Base-by-base conservation (phyloP, 2,797 vertebrate genomes). In the Gymnothorax reevesii region DNA sequence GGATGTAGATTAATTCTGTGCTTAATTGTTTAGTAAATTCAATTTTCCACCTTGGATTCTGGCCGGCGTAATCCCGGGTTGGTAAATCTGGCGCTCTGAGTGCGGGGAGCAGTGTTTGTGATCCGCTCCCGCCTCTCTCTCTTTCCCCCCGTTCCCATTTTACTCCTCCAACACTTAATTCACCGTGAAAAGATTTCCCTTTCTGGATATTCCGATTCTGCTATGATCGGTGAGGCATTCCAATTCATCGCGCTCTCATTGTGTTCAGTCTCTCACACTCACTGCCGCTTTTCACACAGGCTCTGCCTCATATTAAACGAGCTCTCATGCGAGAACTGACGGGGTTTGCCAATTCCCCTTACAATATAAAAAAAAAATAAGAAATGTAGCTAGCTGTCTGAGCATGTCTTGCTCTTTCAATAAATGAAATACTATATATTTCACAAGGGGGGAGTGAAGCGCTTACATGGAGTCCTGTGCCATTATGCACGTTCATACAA, bases 101-200 rank as follows among this genome's bases (percentile, higher is more conserved):
- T 95, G 93, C 92, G 95, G 95, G 96, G 96, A 96, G 95, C 94
- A 95, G 95, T 93, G 95, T 97, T 97, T 97, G 96, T 96, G 96
- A 98, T 97, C 96, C 95, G 93, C 92, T 95, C 96, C 96, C 97
- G 96, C 96, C 97, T 96, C 95, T 97, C 97, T 96, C 96, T 97
- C 97, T 96, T 97, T 95, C 94, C 95, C 25, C 17, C 96, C 95
- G 96, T 96, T 95, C 95, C 95, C 95, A 96, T 96, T 96, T 96
- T 96, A 95, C 96, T 96, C 96, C 94, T 96, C 95, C 95, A 94
- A 96, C 96, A 96, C 97, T 97, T 99, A 99, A 99, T 99, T 99
- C 97, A 94, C 97, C 98, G 95, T 99, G 98, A 99, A 99, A 98
- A 99, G 98, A 98, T 99, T 99, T 99, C 98, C 97, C 98, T 99